Percentiles rank a stretch among this genome's conserved stretches.
Evolutionary conservation across 1,140 invertebrate genomes (phyloP).

Genomic region (Vanessa atalanta): DNA sequence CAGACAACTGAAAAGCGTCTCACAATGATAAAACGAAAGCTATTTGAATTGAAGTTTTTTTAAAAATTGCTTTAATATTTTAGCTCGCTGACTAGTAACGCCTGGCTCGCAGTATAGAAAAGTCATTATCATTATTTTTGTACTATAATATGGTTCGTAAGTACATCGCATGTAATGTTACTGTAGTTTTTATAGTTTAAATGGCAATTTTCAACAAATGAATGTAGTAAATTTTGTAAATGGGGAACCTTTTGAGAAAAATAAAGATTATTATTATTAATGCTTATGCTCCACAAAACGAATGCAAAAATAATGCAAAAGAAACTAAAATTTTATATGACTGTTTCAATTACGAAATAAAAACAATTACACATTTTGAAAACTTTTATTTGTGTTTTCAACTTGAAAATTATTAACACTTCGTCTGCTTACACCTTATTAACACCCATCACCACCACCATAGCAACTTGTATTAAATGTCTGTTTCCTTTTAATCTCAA

Average conservation of each 20-base stretch:
- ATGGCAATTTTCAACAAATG: background rate
- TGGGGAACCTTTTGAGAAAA: background rate
- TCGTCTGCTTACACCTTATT: background rate
- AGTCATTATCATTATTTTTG: slow-evolving; percentile 39
- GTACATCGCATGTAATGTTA: slow-evolving; percentile 17
- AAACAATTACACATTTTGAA: background rate
- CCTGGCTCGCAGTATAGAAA: slow-evolving; percentile 36
- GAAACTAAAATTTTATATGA: too few species aligned
- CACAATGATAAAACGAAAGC: slow-evolving; percentile 34
- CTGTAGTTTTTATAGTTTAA: background rate
- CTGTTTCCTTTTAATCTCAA: background rate
- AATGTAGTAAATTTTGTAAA: too few species aligned
- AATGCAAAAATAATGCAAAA: too few species aligned
- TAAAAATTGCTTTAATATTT: slow-evolving; percentile 39
- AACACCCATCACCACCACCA: background rate
- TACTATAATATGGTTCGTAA: slow-evolving; percentile 40
- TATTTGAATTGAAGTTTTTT: slow-evolving; percentile 52
- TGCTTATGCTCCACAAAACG: too few species aligned
- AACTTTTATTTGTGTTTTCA: slow-evolving; percentile 5
- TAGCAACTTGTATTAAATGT: slow-evolving; percentile 4
- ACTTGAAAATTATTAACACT: background rate
- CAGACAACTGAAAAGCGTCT: background rate
- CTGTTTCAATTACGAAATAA: background rate
- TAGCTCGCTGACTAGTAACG: slow-evolving; percentile 59
- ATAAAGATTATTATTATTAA: background rate